Base-by-base conservation (phyloP, 2,888 invertebrate genomes). In the Aporophyla lueneburgensis region DNA sequence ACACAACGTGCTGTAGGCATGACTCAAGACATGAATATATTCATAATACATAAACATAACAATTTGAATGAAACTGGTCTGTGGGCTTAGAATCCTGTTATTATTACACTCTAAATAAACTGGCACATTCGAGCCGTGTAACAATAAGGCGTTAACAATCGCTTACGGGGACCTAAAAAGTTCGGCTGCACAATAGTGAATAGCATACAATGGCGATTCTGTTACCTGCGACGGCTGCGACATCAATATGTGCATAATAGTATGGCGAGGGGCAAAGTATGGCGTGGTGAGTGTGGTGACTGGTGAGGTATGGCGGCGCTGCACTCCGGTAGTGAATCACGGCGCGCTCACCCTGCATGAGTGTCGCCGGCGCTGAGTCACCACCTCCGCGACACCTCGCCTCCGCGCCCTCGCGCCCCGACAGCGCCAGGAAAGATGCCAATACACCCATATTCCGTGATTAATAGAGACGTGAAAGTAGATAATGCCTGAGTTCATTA, bases 201-300 rank as follows among this genome's bases (percentile, higher is more conserved):
- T 93, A 93, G 94, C 93, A 95, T 93, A 96, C 96, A 96, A 96
- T 96, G 89, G 95, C 92, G 92, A 94, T 94, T 96, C 93, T 91
- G 94, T 95, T 96, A 95, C 95, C 95, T 95, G 95, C 91, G 93
- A 90, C 93, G 95, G 95, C 95, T 95, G 95, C 91, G 93, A 90
- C 93, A 95, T 95, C 93, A 95, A 92, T 95, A 96, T 94, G 96
- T 96, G 95, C 95, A 95, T 95, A 95, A 92, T 93, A 92, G 93
- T 93, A 91, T 91, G 93, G 92, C 90, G 88, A 89, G 88, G 81
- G 82, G 76, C 81, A 78, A 69, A 79, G 78, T 72, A 83, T 68
- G 72, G 72, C 59, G 76, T n/a, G 43, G 43, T 46, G 43, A 46
- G 72, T 56, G 76, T n/a, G 43, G 43, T 46, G 43, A 46, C 43